These are phyloP conservation scores for Coleophora deauratella DNA, from an alignment of 2,888 invertebrate species.

Conservation along the genomic window DNA sequence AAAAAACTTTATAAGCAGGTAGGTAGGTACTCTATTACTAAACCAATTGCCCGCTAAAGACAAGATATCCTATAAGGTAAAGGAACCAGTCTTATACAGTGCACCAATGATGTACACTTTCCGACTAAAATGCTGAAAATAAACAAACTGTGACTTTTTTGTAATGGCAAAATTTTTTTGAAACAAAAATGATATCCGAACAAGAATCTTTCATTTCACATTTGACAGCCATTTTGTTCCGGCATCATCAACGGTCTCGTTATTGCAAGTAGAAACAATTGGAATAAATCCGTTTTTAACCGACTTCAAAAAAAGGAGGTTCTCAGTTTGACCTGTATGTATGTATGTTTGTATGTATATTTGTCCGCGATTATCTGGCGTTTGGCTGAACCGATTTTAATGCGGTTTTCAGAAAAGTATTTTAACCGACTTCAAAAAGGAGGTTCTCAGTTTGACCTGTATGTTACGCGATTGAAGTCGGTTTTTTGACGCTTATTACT, in stretches of 20 bases:
- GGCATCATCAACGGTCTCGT: not conserved
- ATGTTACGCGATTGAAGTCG: too few relatives aligned
- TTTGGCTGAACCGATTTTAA: too few relatives aligned
- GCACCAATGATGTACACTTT: not conserved
- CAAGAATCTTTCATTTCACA: not conserved
- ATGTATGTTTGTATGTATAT: not conserved
- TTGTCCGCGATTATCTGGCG: too few relatives aligned
- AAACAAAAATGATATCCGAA: not conserved
- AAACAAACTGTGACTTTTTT: not conserved
- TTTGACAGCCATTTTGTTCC: not conserved
- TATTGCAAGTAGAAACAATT: not conserved
- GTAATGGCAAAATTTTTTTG: not conserved
- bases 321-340: too few relatives aligned
- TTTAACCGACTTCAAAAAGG: too few relatives aligned
- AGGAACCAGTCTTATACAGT: not conserved
- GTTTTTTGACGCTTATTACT: not conserved
- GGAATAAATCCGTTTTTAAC: not conserved
- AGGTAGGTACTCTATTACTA: too few relatives aligned
- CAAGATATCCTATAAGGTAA: not conserved
- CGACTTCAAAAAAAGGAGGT: too few relatives aligned
- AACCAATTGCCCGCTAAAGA: too few relatives aligned
- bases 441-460: too few relatives aligned
- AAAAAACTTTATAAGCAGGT: too few relatives aligned
- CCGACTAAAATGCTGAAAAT: not conserved
- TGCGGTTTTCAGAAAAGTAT: too few relatives aligned